These are phyloP conservation scores for Lepidothrix coronata DNA, from an alignment of 2,113 vertebrate species.

Conservation along the genomic window DNA sequence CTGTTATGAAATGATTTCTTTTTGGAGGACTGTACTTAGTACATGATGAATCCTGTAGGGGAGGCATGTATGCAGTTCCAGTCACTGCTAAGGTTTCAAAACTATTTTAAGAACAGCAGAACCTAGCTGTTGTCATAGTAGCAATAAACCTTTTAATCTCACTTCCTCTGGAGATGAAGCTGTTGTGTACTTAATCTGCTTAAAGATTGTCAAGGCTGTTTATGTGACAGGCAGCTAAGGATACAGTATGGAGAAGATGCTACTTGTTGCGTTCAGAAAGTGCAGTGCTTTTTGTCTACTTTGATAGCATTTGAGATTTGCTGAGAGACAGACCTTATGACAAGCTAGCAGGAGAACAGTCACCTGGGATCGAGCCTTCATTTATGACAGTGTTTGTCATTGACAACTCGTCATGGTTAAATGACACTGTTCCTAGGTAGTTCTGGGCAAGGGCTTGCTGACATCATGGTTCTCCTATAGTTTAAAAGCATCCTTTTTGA, in stretches of 20 bases:
- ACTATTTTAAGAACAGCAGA: conserved; percentile 68
- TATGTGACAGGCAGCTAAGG: not conserved
- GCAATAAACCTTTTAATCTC: conserved; percentile 66
- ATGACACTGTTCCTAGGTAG: not conserved
- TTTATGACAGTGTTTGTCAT: not conserved
- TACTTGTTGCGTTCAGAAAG: not conserved
- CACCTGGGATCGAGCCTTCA: not conserved
- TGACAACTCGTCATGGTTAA: not conserved
- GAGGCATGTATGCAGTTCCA: not conserved
- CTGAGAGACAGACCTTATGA: not conserved
- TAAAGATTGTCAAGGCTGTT: conserved; percentile 40
- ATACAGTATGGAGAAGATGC: not conserved
- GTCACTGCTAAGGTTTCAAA: conserved; percentile 24
- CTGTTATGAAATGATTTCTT: conserved; percentile 19
- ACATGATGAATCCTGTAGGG: not conserved
- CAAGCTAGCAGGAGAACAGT: not conserved
- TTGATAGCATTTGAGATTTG: not conserved
- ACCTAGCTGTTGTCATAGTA: conserved; percentile 68
- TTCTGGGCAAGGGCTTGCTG: not conserved
- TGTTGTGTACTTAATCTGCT: conserved; percentile 48
- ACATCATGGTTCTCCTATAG: not conserved
- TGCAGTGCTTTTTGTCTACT: not conserved
- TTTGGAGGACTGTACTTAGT: conserved; percentile 22
- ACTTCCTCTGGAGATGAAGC: conserved; percentile 57
- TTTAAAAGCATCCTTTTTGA: not conserved